These are phyloP conservation scores for Molorchus minor DNA, from an alignment of 2,888 invertebrate genomes.

Conservation along the genomic window DNA sequence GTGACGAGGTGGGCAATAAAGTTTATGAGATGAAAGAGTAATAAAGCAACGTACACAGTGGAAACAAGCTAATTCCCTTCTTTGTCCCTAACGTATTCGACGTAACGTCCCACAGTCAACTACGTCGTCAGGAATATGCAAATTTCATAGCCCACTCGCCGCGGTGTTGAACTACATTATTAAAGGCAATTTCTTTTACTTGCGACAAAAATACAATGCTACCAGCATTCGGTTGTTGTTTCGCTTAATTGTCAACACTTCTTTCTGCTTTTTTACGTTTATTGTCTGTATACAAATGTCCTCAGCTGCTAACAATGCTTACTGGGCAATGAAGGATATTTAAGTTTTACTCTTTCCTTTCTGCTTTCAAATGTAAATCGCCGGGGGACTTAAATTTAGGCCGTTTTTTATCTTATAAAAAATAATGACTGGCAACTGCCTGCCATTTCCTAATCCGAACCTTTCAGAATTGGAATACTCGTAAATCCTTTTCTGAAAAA, in stretches of 20 bases:
- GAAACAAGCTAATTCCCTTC: slow-evolving; percentile 48
- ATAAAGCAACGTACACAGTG: slow-evolving; percentile 46
- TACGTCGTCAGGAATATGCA: slow-evolving; percentile 54
- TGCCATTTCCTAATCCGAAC: background rate
- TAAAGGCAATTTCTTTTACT: slow-evolving; percentile 59
- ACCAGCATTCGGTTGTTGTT: slow-evolving; percentile 54
- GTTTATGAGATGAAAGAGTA: slow-evolving; percentile 45
- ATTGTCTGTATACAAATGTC: slow-evolving; percentile 58
- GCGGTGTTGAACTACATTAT: slow-evolving; percentile 53
- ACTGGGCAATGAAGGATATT: slow-evolving; percentile 55
- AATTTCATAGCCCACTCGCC: slow-evolving; percentile 52
- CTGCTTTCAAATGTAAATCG: slow-evolving; percentile 57
- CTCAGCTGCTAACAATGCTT: slow-evolving; percentile 55
- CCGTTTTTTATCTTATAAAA: slow-evolving; percentile 22
- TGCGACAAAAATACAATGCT: slow-evolving; percentile 55
- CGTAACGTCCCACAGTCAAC: slow-evolving; percentile 47
- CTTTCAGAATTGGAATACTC: slow-evolving; percentile 1
- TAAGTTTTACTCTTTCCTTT: slow-evolving; percentile 54
- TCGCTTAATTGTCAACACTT: slow-evolving; percentile 61
- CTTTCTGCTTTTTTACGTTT: slow-evolving; percentile 53
- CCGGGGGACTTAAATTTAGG: slow-evolving; percentile 18
- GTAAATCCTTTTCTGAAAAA: slow-evolving; percentile 1
- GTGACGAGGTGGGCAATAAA: slow-evolving; percentile 40
- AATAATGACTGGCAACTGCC: slow-evolving; percentile 24
- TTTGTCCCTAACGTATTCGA: slow-evolving; percentile 49